Evolutionary conservation across 2,888 invertebrate species (phyloP).

Genomic region (Brenthis ino): DNA sequence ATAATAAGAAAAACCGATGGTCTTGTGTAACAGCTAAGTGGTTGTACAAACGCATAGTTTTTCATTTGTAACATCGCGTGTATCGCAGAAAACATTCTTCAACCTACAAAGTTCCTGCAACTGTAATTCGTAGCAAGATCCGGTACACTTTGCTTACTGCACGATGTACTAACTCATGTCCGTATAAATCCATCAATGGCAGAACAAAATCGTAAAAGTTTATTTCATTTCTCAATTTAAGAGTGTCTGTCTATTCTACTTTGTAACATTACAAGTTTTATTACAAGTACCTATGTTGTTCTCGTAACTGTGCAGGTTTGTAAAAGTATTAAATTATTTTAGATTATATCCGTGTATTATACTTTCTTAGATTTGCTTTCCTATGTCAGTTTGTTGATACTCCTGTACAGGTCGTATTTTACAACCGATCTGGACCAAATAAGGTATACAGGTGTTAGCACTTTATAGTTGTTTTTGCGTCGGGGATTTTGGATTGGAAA

Average conservation of each 20-base stretch:
- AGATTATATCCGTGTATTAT: too few species aligned
- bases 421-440: too few species aligned
- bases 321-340: too few species aligned
- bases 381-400: too few species aligned
- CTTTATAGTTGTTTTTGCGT: too few species aligned
- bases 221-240: conserved; percentile 11
- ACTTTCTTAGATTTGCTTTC: too few species aligned
- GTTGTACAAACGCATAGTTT: conserved; percentile 9
- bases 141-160: conserved; percentile 23
- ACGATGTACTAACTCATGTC: conserved; percentile 14
- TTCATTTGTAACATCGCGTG: conserved; percentile 21
- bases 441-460: too few species aligned
- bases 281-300: neutral
- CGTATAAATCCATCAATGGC: conserved; percentile 17
- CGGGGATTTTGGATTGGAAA: too few species aligned
- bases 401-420: too few species aligned
- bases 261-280: neutral
- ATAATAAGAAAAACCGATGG: neutral
- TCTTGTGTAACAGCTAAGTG: neutral
- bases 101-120: conserved; percentile 24
- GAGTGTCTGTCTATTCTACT: neutral
- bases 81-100: conserved; percentile 25
- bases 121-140: conserved; percentile 26
- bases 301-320: too few species aligned
- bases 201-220: conserved; percentile 5